Conservation (phyloP, 2,797 vertebrate genomes). For the Acridotheres tristis region DNA sequence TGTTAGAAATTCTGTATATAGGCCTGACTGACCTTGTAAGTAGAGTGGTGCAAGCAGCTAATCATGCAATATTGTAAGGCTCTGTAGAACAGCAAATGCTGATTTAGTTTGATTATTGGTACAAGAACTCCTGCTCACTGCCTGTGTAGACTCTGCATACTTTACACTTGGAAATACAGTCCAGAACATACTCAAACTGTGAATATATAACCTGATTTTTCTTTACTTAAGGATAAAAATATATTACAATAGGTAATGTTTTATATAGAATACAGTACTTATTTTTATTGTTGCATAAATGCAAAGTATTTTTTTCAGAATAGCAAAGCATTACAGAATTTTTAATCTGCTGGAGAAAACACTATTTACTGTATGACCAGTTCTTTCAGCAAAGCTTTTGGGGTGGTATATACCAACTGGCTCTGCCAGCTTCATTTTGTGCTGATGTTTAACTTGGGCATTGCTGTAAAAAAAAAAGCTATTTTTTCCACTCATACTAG, state of each 20-base stretch:
- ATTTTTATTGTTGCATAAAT: constrained; percentile 68
- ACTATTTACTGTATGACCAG: constrained; percentile 23
- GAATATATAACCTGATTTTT: constrained; percentile 65
- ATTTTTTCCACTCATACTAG: constrained; percentile 1
- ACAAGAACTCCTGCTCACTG: constrained; percentile 65
- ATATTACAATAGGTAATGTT: constrained; percentile 59
- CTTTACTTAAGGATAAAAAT: constrained; percentile 57
- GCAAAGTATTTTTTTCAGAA: constrained; percentile 63
- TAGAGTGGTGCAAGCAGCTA: constrained; percentile 68
- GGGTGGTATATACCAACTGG: not conserved
- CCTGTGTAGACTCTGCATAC: constrained; percentile 54
- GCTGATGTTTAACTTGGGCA: not conserved
- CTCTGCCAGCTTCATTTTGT: constrained; percentile 24
- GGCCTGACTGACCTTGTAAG: constrained; percentile 68
- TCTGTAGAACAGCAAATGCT: constrained; percentile 50
- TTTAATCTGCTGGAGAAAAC: constrained; percentile 53
- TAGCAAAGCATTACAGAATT: constrained; percentile 51
- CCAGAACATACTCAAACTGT: constrained; percentile 65
- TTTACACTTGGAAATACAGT: constrained; percentile 62
- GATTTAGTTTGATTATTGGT: constrained; percentile 32
- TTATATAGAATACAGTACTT: constrained; percentile 63
- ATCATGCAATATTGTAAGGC: constrained; percentile 32
- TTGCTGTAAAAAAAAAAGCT: not conserved
- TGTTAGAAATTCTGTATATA: constrained; percentile 58
- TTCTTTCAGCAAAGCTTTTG: constrained; percentile 52